Percentiles rank a stretch among this genome's conserved stretches.
Evolutionary conservation across 2,797 vertebrate genomes (phyloP).

Genomic region (Dryobates pubescens): DNA sequence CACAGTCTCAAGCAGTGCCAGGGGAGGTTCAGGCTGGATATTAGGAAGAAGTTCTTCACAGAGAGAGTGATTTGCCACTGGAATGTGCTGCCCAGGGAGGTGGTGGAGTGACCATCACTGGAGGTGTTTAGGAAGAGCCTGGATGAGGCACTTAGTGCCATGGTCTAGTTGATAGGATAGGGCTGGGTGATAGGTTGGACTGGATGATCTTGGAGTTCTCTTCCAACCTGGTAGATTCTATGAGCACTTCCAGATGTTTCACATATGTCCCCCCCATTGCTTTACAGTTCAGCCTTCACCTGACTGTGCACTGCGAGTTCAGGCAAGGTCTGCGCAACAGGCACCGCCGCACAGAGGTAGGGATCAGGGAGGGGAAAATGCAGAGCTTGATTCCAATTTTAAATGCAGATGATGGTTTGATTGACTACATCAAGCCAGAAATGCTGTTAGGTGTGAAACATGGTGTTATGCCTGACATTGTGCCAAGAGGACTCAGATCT

Average conservation of each 20-base stretch:
- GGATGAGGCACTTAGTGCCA: no score
- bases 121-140: no score
- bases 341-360: background rate
- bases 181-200: no score
- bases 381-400: background rate
- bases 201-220: no score
- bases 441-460: constrained; percentile 28
- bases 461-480: background rate
- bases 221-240: no score
- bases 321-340: background rate
- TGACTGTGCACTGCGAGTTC: background rate
- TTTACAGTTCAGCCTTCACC: constrained; percentile 7
- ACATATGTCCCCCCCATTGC: constrained; percentile 3
- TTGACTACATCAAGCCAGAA: background rate
- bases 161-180: no score
- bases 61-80: no score
- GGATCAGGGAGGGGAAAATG: background rate
- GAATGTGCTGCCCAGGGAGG: no score
- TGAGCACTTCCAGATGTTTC: constrained; percentile 8
- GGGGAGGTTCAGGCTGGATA: no score
- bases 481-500: background rate
- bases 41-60: no score
- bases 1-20: no score
- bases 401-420: background rate
- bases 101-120: no score